Evolutionary conservation across 1,140 invertebrate species (phyloP).

Genomic region (Halictus rubicundus): DNA sequence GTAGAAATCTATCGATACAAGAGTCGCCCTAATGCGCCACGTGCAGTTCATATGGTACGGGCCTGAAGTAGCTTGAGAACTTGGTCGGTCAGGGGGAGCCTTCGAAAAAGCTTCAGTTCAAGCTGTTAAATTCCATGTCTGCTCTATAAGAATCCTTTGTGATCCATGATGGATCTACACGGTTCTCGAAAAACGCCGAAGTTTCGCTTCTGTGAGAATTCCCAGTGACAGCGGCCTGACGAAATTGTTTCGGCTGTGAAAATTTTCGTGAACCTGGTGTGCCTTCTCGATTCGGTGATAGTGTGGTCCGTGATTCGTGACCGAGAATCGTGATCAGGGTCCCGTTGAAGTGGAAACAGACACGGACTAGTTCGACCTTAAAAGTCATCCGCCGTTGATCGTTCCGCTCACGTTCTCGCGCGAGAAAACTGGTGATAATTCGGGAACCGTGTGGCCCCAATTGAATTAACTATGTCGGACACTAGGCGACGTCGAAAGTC

Average conservation of each 20-base stretch:
- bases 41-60: too few species aligned
- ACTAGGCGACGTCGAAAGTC: conserved; percentile 75
- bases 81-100: too few species aligned
- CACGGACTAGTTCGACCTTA: conserved; percentile 48
- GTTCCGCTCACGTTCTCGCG: conserved; percentile 14
- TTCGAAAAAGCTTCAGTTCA: too few species aligned
- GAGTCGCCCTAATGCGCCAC: too few species aligned
- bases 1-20: too few species aligned
- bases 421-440: conserved; percentile 7
- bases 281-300: conserved; percentile 36
- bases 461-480: conserved; percentile 73
- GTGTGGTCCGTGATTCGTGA: conserved; percentile 35
- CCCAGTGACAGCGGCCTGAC: conserved; percentile 19
- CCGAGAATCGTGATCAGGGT: conserved; percentile 30
- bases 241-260: conserved; percentile 24
- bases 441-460: not conserved
- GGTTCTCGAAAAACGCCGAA: too few species aligned
- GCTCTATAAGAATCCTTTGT: too few species aligned
- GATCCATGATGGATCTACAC: too few species aligned
- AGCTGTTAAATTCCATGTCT: too few species aligned
- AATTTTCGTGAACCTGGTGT: conserved; percentile 18
- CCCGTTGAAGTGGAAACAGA: conserved; percentile 24
- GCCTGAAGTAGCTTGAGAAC: too few species aligned
- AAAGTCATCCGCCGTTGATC: conserved; percentile 31
- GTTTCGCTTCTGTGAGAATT: too few species aligned